Evolutionary conservation across 2,113 vertebrate genomes (phyloP).

Genomic region (Heliornis fulica): DNA sequence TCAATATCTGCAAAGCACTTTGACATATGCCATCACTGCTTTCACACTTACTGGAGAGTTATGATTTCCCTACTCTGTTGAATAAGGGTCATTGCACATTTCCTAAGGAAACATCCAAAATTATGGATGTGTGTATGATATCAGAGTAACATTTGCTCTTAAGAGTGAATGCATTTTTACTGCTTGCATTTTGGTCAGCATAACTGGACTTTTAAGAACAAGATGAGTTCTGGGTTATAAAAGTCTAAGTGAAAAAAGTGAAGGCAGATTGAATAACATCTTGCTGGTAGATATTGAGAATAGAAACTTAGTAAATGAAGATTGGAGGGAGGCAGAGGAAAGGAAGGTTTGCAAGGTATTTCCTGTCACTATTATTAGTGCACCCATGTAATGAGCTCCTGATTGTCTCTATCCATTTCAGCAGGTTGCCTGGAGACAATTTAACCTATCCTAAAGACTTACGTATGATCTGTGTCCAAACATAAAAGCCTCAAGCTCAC

Average conservation of each 20-base stretch:
- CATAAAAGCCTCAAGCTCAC: not conserved
- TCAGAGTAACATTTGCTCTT: not conserved
- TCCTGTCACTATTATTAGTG: not conserved
- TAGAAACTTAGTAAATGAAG: not conserved
- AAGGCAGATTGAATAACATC: not conserved
- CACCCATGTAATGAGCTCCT: not conserved
- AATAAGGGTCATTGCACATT: not conserved
- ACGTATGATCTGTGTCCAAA: not conserved
- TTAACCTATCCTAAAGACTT: not conserved
- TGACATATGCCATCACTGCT: not conserved
- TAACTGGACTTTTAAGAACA: not conserved
- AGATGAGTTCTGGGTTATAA: not conserved
- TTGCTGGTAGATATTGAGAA: not conserved
- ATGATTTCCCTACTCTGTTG: not conserved
- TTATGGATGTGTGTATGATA: not conserved
- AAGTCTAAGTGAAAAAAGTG: not conserved
- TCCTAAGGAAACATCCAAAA: not conserved
- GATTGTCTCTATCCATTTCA: not conserved
- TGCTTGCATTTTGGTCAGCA: not conserved
- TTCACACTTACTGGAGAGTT: not conserved
- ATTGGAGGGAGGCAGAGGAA: fast-evolving
- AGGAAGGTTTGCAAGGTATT: not conserved
- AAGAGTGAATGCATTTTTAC: not conserved
- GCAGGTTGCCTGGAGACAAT: not conserved
- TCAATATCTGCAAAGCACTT: not conserved